Percentiles rank a stretch among this genome's conserved stretches.
Conservation (phyloP, 2,888 invertebrate species). For the Trachelus tabidus region DNA sequence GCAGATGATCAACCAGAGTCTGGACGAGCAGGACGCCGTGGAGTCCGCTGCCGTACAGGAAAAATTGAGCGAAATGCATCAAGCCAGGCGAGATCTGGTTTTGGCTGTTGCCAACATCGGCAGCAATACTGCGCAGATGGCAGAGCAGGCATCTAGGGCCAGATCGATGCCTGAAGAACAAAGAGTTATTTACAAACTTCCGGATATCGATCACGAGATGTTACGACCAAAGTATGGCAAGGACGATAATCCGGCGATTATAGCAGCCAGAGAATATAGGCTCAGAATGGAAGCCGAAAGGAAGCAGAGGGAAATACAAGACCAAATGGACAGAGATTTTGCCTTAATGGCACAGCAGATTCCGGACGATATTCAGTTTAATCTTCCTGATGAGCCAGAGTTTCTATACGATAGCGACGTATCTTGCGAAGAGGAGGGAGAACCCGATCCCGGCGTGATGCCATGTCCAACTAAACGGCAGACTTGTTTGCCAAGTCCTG, state of each 20-base stretch:
- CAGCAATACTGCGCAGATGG: constrained; percentile 36
- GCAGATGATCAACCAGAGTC: constrained; percentile 41
- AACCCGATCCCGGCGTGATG: constrained; percentile 22
- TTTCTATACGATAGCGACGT: constrained; percentile 37
- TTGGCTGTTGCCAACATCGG: constrained; percentile 53
- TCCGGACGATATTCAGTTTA: constrained; percentile 28
- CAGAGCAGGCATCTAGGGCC: constrained; percentile 1
- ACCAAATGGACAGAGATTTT: constrained; percentile 31
- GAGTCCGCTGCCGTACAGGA: constrained; percentile 43
- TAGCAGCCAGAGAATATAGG: constrained; percentile 42
- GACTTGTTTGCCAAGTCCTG: constrained; percentile 32
- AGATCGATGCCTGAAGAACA: neutral
- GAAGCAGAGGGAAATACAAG: constrained; percentile 27
- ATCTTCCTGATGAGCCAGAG: constrained; percentile 40
- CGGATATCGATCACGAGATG: constrained; percentile 33
- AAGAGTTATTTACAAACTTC: constrained; percentile 24
- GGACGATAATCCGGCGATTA: constrained; percentile 41
- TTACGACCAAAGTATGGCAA: constrained; percentile 32
- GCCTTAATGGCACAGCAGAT: constrained; percentile 18
- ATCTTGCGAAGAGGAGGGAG: constrained; percentile 43
- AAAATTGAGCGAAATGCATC: constrained; percentile 49
- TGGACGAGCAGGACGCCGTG: constrained; percentile 48
- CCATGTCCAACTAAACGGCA: constrained; percentile 35
- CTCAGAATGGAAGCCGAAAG: constrained; percentile 17
- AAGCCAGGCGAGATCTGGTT: constrained; percentile 56